A percentile compares a stretch with the other conserved stretches of the same genome.
Evolutionary conservation across 2,113 vertebrate species (phyloP).

Genomic region (Apistogramma diplotaenia): DNA sequence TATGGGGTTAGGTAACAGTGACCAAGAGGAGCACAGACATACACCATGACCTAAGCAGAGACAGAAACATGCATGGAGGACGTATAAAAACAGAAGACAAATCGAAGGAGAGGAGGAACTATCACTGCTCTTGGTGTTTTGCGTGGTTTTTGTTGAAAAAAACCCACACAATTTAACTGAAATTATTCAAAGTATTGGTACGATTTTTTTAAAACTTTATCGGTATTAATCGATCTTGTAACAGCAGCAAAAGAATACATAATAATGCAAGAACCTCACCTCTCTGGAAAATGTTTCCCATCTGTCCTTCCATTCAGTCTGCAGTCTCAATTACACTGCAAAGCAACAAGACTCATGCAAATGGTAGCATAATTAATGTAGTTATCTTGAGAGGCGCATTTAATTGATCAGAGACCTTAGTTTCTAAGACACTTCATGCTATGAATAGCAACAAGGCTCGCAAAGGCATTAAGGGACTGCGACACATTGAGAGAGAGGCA

Average conservation of each 20-base stretch:
- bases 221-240: background rate
- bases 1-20: too few relatives aligned
- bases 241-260: slow-evolving; percentile 5
- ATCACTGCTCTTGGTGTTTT: too few relatives aligned
- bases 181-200: background rate
- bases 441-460: slow-evolving; percentile 43
- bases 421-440: slow-evolving; percentile 26
- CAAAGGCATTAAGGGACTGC: background rate
- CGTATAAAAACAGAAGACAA: background rate
- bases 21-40: background rate
- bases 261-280: slow-evolving; percentile 13
- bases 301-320: slow-evolving; percentile 16
- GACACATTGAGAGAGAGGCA: background rate
- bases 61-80: too few relatives aligned
- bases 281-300: slow-evolving; percentile 6
- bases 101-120: background rate
- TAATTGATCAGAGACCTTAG: slow-evolving; percentile 62
- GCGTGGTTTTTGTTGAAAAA: background rate
- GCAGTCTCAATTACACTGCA: slow-evolving; percentile 17
- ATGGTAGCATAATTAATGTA: slow-evolving; percentile 56
- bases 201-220: slow-evolving; percentile 3
- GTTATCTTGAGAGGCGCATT: slow-evolving; percentile 58
- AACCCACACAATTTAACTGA: background rate
- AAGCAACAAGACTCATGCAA: slow-evolving; percentile 36
- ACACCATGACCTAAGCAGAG: too few relatives aligned